phyloP scores from a whole-genome alignment of 2,797 vertebrate species.

The Sebastes melanostomus region DNA sequence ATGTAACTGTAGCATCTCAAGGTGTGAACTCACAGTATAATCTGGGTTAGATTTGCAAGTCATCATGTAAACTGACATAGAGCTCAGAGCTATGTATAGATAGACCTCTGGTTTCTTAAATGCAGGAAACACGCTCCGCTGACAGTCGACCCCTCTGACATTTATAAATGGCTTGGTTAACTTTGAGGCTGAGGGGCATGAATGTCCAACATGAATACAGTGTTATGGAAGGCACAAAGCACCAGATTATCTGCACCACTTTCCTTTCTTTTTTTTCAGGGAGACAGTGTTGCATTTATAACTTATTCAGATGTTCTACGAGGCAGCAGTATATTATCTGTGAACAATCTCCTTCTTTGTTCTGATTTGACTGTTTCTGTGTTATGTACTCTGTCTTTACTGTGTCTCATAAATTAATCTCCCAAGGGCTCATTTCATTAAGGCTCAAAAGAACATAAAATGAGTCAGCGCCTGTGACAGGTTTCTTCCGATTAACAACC shows the following conservation, averaged over 20 bases:
- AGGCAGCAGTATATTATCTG: not conserved
- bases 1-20: not conserved
- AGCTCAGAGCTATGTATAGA: slow-evolving; percentile 32
- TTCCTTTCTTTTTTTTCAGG: slow-evolving; percentile 2
- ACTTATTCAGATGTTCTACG: slow-evolving; percentile 12
- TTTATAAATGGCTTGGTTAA: slow-evolving; percentile 47
- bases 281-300: slow-evolving; percentile 14
- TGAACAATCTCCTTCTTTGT: slow-evolving; percentile 6
- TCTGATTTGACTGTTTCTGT: not conserved
- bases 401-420: not conserved
- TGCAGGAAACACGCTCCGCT: slow-evolving; percentile 48
- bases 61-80: slow-evolving; percentile 19
- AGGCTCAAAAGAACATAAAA: not conserved
- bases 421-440: not conserved
- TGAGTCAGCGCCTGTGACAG: not conserved
- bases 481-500: not conserved
- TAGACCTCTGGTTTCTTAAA: slow-evolving; percentile 24
- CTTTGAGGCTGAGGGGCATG: slow-evolving; percentile 4
- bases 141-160: slow-evolving; percentile 41
- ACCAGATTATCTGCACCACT: slow-evolving; percentile 9
- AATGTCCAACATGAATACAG: slow-evolving; percentile 17
- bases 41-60: slow-evolving; percentile 17
- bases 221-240: slow-evolving; percentile 16
- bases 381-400: not conserved
- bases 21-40: slow-evolving; percentile 1